A percentile compares a stretch with the other conserved stretches of the same genome.
Conservation (phyloP, 1,140 invertebrate species). For the Trichoplusia ni region DNA sequence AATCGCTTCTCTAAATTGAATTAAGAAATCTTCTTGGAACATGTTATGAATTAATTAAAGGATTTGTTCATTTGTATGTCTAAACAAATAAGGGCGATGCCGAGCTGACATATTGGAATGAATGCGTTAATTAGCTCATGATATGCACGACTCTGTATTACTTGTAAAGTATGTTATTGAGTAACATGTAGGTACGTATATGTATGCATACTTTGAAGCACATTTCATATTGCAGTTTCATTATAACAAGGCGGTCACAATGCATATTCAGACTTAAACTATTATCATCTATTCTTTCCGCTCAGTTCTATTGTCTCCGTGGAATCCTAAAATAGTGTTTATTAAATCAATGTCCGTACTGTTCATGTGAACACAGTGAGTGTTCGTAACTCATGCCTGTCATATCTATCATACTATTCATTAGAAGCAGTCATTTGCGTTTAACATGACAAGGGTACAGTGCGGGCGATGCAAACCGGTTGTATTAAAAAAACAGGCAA, state of each 20-base stretch:
- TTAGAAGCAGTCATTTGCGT: constrained; percentile 42
- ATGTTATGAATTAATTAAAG: constrained; percentile 45
- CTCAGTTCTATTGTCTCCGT: too few relatives aligned
- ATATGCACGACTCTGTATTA: neutral
- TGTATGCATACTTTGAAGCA: too few relatives aligned
- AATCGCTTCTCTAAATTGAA: constrained; percentile 52
- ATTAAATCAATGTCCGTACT: constrained; percentile 2
- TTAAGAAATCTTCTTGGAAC: constrained; percentile 50
- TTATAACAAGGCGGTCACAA: neutral
- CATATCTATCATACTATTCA: constrained; percentile 54
- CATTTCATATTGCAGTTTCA: too few relatives aligned
- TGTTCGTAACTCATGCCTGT: constrained; percentile 43
- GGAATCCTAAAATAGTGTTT: neutral
- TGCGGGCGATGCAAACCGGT: constrained; percentile 44
- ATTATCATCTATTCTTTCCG: too few relatives aligned
- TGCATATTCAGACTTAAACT: neutral
- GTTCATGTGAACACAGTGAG: constrained; percentile 22
- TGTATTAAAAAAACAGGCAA: constrained; percentile 59
- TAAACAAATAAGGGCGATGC: constrained; percentile 6
- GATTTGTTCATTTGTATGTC: constrained; percentile 18
- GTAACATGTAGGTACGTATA: too few relatives aligned
- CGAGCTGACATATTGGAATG: neutral
- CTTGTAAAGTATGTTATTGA: too few relatives aligned
- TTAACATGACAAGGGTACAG: constrained; percentile 44
- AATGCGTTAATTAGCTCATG: constrained; percentile 6